Evolutionary conservation across 2,797 vertebrate species (phyloP).

Genomic region (Leptodactylus fallax): DNA sequence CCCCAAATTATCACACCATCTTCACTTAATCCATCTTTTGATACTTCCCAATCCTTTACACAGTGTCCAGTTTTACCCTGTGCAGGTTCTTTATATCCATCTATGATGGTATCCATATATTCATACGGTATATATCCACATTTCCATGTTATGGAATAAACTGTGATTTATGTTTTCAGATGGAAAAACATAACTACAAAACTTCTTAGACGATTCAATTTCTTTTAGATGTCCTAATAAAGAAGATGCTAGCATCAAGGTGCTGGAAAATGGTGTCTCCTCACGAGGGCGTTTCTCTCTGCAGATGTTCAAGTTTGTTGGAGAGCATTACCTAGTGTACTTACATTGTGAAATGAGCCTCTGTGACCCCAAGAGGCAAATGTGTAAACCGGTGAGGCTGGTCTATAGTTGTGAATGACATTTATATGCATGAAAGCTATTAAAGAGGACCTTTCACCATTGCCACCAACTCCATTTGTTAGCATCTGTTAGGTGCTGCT

Average conservation of each 20-base stretch:
- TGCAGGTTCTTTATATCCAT: too few species aligned
- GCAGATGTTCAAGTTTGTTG: constrained; percentile 37
- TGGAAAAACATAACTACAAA: neutral
- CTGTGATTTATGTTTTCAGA: neutral
- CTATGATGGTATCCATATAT: neutral
- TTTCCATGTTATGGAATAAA: too few species aligned
- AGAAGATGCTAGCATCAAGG: neutral
- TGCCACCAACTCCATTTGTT: too few species aligned
- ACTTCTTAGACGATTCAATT: neutral
- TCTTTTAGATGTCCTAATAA: constrained; percentile 31
- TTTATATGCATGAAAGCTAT: neutral
- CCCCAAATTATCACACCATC: too few species aligned
- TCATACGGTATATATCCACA: neutral
- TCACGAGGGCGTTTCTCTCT: constrained; percentile 20
- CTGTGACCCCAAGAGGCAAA: constrained; percentile 9
- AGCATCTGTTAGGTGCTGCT: too few species aligned
- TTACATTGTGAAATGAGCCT: constrained; percentile 43
- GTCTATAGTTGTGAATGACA: neutral
- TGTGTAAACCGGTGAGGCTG: constrained; percentile 26
- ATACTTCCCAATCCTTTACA: too few species aligned
- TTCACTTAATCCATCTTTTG: too few species aligned
- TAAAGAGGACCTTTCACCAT: too few species aligned
- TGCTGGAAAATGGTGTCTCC: constrained; percentile 28
- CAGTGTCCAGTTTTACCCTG: too few species aligned
- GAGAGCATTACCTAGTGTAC: constrained; percentile 11